These are phyloP conservation scores for Tenthredo amoena DNA, from an alignment of 2,888 invertebrate genomes.

Conservation along the genomic window DNA sequence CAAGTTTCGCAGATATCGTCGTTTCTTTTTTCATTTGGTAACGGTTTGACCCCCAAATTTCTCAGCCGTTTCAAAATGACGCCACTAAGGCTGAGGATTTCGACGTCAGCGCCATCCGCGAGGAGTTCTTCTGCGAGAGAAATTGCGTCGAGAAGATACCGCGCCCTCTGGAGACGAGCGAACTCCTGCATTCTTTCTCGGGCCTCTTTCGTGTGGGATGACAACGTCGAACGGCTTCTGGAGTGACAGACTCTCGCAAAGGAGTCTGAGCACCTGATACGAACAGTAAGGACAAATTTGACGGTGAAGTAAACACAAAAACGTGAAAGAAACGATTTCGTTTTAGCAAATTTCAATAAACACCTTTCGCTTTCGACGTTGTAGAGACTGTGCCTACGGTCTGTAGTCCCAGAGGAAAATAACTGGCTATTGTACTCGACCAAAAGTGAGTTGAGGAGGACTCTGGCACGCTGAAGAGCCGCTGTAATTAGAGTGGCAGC, in stretches of 20 bases:
- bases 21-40: constrained; percentile 13
- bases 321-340: not conserved
- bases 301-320: not conserved
- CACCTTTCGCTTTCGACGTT: constrained; percentile 39
- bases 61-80: constrained; percentile 85
- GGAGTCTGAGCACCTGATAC: constrained; percentile 16
- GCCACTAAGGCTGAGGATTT: constrained; percentile 85
- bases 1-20: constrained; percentile 31
- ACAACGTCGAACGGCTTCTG: constrained; percentile 61
- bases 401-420: constrained; percentile 18
- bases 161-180: constrained; percentile 68
- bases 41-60: constrained; percentile 63
- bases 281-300: not conserved
- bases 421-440: constrained; percentile 65
- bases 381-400: constrained; percentile 43
- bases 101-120: constrained; percentile 84
- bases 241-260: constrained; percentile 33
- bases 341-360: not conserved
- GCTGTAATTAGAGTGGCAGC: constrained; percentile 63
- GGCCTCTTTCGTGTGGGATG: constrained; percentile 70
- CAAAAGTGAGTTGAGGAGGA: constrained; percentile 67
- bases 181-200: constrained; percentile 72
- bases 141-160: constrained; percentile 72
- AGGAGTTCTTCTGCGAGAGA: constrained; percentile 79
- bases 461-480: constrained; percentile 65